Evolutionary conservation across 2,888 invertebrate species (phyloP).

Genomic region (Odontothrips loti): DNA sequence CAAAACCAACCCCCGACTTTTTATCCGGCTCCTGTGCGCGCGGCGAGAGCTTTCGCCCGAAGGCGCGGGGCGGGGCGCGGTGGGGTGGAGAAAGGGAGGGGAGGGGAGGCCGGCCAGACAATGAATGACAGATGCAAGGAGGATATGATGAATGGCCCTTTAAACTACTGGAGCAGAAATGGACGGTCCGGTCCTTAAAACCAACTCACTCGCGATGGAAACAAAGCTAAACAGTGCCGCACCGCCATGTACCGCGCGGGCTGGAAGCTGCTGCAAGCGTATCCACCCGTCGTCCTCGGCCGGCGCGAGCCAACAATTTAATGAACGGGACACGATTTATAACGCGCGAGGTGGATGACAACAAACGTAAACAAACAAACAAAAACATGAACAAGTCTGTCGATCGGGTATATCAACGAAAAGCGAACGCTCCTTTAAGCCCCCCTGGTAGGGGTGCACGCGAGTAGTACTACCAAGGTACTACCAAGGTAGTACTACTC

Average conservation of each 20-base stretch:
- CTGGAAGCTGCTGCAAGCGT: too few relatives aligned
- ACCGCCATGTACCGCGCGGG: too few relatives aligned
- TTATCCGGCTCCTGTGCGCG: too few relatives aligned
- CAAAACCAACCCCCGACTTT: neutral
- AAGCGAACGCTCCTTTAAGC: too few relatives aligned
- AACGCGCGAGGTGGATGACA: constrained; percentile 6
- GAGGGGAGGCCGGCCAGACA: neutral
- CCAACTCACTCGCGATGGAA: constrained; percentile 3
- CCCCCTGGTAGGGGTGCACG: too few relatives aligned
- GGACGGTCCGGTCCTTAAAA: constrained; percentile 16
- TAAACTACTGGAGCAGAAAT: constrained; percentile 14
- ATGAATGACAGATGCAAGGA: constrained; percentile 20
- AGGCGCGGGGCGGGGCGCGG: neutral
- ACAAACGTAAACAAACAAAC: neutral
- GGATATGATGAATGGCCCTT: constrained; percentile 2
- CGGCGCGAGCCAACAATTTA: neutral
- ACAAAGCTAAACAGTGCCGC: neutral
- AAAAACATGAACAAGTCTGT: neutral
- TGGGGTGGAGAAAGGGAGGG: neutral
- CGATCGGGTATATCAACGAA: neutral
- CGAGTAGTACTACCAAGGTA: too few relatives aligned
- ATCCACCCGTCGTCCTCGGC: too few relatives aligned
- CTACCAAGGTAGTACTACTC: too few relatives aligned
- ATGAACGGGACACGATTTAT: neutral
- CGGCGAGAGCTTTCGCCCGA: neutral